These are phyloP conservation scores for Meiosimyza platycephala DNA, from an alignment of 2,888 invertebrate genomes.

Conservation along the genomic window DNA sequence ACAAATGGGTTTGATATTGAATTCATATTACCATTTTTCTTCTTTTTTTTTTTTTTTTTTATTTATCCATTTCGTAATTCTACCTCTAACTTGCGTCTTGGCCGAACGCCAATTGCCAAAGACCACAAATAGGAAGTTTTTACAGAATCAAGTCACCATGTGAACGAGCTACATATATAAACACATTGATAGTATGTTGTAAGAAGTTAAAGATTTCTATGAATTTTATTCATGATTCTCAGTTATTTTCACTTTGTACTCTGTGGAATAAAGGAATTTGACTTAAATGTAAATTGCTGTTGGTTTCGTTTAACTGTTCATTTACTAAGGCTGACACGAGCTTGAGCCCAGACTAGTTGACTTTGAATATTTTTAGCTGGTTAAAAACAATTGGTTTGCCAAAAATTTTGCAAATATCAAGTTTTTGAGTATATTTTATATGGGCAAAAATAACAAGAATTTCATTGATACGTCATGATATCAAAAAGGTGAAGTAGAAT, in stretches of 20 bases:
- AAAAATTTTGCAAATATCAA: neutral
- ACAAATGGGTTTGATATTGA: neutral
- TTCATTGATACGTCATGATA: too few species aligned
- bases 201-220: conserved; percentile 39
- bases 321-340: too few species aligned
- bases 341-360: too few species aligned
- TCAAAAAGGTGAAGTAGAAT: too few species aligned
- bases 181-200: neutral
- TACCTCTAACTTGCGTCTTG: conserved; percentile 35
- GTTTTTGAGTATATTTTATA: too few species aligned
- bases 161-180: conserved; percentile 12
- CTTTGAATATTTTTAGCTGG: too few species aligned
- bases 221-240: conserved; percentile 31
- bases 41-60: conserved; percentile 33
- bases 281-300: too few species aligned
- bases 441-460: too few species aligned
- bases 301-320: too few species aligned
- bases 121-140: conserved; percentile 42
- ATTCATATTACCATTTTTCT: too few species aligned
- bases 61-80: conserved; percentile 43
- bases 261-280: conserved; percentile 7
- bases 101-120: conserved; percentile 33
- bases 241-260: conserved; percentile 20
- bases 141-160: conserved; percentile 45
- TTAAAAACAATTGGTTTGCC: neutral